Evolutionary conservation across 2,888 invertebrate species (phyloP).

Genomic region (Macropis europaea): DNA sequence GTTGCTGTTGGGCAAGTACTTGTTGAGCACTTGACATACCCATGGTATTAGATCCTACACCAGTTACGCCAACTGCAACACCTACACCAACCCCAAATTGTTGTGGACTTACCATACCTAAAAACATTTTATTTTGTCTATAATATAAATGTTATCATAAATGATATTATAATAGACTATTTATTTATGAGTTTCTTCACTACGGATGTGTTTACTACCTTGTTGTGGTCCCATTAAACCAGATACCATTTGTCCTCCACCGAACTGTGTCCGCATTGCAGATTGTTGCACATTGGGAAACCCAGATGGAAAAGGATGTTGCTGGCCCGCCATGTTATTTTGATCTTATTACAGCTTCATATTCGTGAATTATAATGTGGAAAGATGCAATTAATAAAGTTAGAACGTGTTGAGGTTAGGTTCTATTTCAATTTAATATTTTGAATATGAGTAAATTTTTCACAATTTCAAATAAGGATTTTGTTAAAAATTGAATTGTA

Average conservation of each 20-base stretch:
- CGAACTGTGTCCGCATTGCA: slow-evolving; percentile 85
- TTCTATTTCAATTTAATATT: neutral
- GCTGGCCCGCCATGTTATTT: slow-evolving; percentile 85
- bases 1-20: slow-evolving; percentile 76
- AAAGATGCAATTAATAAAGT: neutral
- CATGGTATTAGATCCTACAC: slow-evolving; percentile 76
- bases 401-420: slow-evolving; percentile 37
- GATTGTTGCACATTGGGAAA: slow-evolving; percentile 84
- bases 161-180: no score
- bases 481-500: neutral
- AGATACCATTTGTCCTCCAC: slow-evolving; percentile 84
- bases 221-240: slow-evolving; percentile 83
- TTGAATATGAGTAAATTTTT: neutral
- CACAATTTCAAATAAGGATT: neutral
- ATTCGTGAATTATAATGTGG: neutral
- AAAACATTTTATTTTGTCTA: slow-evolving; percentile 1
- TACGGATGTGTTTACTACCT: slow-evolving; percentile 64
- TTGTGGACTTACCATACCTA: slow-evolving; percentile 83
- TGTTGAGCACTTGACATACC: slow-evolving; percentile 76
- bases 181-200: neutral
- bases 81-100: slow-evolving; percentile 78
- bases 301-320: slow-evolving; percentile 87
- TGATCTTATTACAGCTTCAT: neutral
- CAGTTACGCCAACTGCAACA: slow-evolving; percentile 76
- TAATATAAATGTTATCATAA: neutral